phyloP scores from a whole-genome alignment of 2,113 vertebrate species.

The Pavo muticus region DNA sequence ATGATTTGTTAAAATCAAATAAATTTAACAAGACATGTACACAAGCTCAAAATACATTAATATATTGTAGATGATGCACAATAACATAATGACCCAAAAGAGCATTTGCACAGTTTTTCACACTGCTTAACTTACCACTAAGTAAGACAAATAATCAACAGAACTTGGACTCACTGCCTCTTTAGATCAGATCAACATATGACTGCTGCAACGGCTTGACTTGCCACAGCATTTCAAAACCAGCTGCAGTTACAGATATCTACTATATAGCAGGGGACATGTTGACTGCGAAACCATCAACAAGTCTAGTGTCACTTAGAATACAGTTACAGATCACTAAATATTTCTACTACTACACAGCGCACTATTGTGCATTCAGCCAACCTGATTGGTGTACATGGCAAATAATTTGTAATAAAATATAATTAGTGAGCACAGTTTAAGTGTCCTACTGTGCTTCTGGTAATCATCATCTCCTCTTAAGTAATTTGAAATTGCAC shows the following conservation, averaged over 20 bases:
- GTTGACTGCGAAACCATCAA: conserved; percentile 45
- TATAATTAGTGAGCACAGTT: background rate
- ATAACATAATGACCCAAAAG: conserved; percentile 80
- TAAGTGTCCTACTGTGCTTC: background rate
- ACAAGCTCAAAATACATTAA: conserved; percentile 70
- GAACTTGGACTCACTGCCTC: conserved; percentile 68
- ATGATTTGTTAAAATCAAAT: conserved; percentile 78
- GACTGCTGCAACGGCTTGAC: conserved; percentile 43
- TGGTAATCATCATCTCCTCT: background rate
- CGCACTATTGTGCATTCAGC: background rate
- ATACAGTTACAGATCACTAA: background rate
- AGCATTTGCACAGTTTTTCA: conserved; percentile 77
- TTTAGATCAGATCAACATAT: conserved; percentile 69
- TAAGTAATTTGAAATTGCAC: background rate
- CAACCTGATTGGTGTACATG: background rate
- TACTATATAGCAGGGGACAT: conserved; percentile 1
- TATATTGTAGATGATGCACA: conserved; percentile 68
- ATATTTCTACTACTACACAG: background rate
- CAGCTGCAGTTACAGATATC: conserved; percentile 40
- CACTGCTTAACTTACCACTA: conserved; percentile 75
- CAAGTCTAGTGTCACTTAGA: conserved; percentile 8
- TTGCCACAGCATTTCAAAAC: conserved; percentile 72
- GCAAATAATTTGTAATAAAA: conserved; percentile 7
- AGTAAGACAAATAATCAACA: conserved; percentile 59
- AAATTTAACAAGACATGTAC: conserved; percentile 74